Evolutionary conservation across 2,113 vertebrate species (phyloP), one percentile per base, ranked within the genome.

Genomic region (Campylorhamphus procurvoides): DNA sequence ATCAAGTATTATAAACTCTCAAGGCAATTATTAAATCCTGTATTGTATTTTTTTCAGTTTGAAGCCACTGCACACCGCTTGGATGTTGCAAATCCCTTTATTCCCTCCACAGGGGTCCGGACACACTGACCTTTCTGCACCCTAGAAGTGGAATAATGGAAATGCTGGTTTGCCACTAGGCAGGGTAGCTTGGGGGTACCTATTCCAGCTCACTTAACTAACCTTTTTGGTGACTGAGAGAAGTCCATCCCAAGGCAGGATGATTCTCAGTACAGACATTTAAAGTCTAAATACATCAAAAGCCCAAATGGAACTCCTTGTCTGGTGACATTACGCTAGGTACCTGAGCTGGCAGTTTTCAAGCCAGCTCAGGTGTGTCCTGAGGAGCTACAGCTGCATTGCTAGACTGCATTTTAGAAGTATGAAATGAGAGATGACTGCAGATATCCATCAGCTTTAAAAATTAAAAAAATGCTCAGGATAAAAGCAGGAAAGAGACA

Each of bases 401-500:
- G 11, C 50, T 73, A 52, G 31, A 59, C 10, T 64, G 66, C 49
- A 76, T 11, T 16, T 37, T 18, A 85, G 53, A 73, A 53, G 23
- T 68, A 68, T 24, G 40, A 62, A 63, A 55, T 9, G 22, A 94
- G 44, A 85, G 66, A 79, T 58, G 18, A 89, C 44, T 6, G 2
- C 5, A 82, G 81, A 87, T 62, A 93, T 76, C 89, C 33, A 84
- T 84, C 87, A 83, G 55, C 64, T 90, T 91, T 85, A 81, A 94
- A 96, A 96, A 85, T 69, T 82, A 42, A 94, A 68, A 68, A 79
- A 84, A 37, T 24, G 10, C 28, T 78, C 44, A 85, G 47, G 42
- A 58, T 55, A 69, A 94, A 23, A 84, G 71, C 46, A 85, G 53
- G 35, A 96, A 87, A 75, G 82, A 95, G 86, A 91, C 71, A 91